Conservation (phyloP, 1,140 invertebrate species). For the Ectropis grisescens region DNA sequence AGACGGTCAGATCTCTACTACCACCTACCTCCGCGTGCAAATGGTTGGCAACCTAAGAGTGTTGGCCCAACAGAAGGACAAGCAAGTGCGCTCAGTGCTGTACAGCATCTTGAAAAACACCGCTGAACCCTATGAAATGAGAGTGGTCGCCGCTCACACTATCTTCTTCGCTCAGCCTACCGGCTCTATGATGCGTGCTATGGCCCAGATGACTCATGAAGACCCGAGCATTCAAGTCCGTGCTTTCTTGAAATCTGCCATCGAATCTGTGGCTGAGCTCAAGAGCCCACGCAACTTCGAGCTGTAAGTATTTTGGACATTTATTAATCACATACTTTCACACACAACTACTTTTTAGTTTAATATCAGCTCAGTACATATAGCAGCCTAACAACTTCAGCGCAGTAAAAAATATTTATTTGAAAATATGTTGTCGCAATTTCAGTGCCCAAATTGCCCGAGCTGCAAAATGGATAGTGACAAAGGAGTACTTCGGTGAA, state of each 20-base stretch:
- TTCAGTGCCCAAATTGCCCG: constrained; percentile 70
- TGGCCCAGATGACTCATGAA: constrained; percentile 76
- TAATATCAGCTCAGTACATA: too few species aligned
- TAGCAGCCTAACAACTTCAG: too few species aligned
- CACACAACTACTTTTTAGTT: too few species aligned
- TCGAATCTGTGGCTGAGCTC: constrained; percentile 65
- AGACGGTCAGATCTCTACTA: constrained; percentile 69
- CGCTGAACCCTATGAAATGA: constrained; percentile 74
- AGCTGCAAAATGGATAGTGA: constrained; percentile 69
- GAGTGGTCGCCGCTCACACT: constrained; percentile 73
- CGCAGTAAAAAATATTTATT: too few species aligned
- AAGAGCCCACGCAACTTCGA: constrained; percentile 33
- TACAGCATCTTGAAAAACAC: constrained; percentile 78
- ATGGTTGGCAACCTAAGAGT: constrained; percentile 72
- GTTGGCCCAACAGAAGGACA: constrained; percentile 63
- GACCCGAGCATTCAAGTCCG: constrained; percentile 75
- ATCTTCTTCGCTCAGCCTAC: constrained; percentile 73
- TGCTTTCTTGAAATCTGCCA: constrained; percentile 72
- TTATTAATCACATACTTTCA: too few species aligned
- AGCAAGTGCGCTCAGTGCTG: constrained; percentile 67
- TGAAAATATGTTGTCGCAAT: too few species aligned
- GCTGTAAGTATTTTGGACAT: constrained; percentile 70
- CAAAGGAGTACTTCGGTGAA: constrained; percentile 62
- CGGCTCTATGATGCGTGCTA: constrained; percentile 73
- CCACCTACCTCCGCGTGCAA: constrained; percentile 73